Base-by-base conservation (phyloP, 2,888 invertebrate genomes). In the Nymphalis polychloros region DNA sequence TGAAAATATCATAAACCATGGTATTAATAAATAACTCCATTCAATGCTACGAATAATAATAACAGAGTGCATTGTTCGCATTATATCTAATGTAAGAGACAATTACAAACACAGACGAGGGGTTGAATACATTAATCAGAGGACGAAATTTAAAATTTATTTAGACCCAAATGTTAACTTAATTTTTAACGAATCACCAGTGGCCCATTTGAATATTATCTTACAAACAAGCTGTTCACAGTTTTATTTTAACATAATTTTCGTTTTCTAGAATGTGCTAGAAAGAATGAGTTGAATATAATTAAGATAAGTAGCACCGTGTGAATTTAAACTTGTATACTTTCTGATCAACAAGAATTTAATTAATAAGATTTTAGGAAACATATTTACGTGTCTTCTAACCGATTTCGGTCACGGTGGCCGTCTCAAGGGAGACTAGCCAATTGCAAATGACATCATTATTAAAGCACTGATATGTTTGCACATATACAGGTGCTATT, bases 101-200 rank as follows among this genome's bases (percentile, higher is more conserved):
- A 86, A 87, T 88, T 86, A 88, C 84, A 81, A 76, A 78, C 76
- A 77, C 67, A 70, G 75, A 72, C 75, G 73, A 75, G 76, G 82
- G 84, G 82, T 76, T 80, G 79, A 77, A 75, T 73, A 73, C 81
- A 80, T 89, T 88, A 88, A 89, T 90, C 85, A 85, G 71, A 73
- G 75, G 80, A 82, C 80, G 78, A 86, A 81, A 88, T 88, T 84
- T 84, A 82, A 86, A 87, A 89, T 88, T 87, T 89, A 89, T 88
- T 86, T 84, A 83, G 81, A 84, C 81, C 81, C 84, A 87, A 84
- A 86, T 87, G 86, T 79, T 81, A 81, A 80, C 64, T 75, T 73
- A 84, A 87, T 88, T 87, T 87, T 84, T 85, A 85, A 84, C 79
- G 81, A 82, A 82, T 82, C 86, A 83, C 84, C 81, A 76, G 83